A percentile compares a stretch with the other conserved stretches of the same genome.
These are phyloP conservation scores for Galerucella pusilla DNA, from an alignment of 2,888 invertebrate genomes.

Conservation along the genomic window DNA sequence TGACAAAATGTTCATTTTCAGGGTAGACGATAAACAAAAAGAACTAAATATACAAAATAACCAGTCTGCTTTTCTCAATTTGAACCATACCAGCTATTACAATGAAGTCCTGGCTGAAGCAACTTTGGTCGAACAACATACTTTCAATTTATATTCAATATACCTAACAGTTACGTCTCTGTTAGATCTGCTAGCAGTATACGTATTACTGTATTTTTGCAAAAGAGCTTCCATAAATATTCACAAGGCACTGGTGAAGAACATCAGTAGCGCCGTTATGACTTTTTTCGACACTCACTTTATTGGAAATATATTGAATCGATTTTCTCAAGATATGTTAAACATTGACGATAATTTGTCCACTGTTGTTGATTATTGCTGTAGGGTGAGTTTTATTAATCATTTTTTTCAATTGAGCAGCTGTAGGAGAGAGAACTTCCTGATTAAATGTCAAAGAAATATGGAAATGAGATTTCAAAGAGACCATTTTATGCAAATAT, in stretches of 20 bases:
- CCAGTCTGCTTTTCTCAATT: slow-evolving; percentile 18
- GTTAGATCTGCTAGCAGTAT: slow-evolving; percentile 40
- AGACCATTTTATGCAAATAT: no score
- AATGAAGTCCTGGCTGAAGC: slow-evolving; percentile 27
- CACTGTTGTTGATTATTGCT: slow-evolving; percentile 44
- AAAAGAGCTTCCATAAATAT: slow-evolving; percentile 70
- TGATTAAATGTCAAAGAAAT: no score
- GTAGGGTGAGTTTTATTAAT: slow-evolving; percentile 45
- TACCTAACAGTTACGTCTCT: slow-evolving; percentile 37
- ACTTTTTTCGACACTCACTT: slow-evolving; percentile 55
- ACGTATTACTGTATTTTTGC: slow-evolving; percentile 80
- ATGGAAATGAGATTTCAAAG: no score
- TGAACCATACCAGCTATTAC: not conserved
- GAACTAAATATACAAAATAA: slow-evolving; percentile 29
- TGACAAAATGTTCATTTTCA: slow-evolving; percentile 32
- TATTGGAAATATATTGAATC: slow-evolving; percentile 56
- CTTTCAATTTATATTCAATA: slow-evolving; percentile 43
- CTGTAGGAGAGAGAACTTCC: no score
- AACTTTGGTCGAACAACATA: slow-evolving; percentile 26
- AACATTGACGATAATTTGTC: slow-evolving; percentile 54
- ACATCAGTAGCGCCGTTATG: slow-evolving; percentile 53
- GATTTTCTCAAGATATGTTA: slow-evolving; percentile 55
- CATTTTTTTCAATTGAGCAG: not conserved
- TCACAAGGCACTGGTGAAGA: slow-evolving; percentile 52
- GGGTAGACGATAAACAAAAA: slow-evolving; percentile 46